Percentiles rank a stretch among this genome's conserved stretches.
phyloP scores from a whole-genome alignment of 2,888 invertebrate species.

The Uropetala carovei region DNA sequence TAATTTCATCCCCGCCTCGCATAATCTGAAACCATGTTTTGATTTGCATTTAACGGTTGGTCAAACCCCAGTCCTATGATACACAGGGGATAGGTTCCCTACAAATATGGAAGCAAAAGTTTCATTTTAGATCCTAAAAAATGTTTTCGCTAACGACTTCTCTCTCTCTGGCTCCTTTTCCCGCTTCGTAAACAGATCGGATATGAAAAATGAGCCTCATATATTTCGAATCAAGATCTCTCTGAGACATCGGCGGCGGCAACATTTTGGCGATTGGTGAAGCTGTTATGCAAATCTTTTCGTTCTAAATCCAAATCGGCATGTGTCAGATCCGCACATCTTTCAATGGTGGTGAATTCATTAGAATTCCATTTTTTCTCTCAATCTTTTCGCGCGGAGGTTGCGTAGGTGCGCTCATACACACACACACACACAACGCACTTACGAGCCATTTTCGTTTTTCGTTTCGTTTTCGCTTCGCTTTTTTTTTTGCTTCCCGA shows the following conservation, averaged over 20 bases:
- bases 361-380: slow-evolving; percentile 51
- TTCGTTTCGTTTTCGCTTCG: no score
- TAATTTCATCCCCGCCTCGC: not conserved
- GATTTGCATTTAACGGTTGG: not conserved
- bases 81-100: not conserved
- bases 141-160: not conserved
- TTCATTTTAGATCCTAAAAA: not conserved
- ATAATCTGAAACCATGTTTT: not conserved
- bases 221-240: slow-evolving; percentile 29
- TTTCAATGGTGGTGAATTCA: slow-evolving; percentile 52
- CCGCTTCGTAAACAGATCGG: slow-evolving; percentile 37
- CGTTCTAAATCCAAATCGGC: slow-evolving; percentile 59
- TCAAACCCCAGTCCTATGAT: not conserved
- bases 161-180: not conserved
- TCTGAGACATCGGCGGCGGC: not conserved
- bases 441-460: not conserved
- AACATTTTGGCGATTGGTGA: slow-evolving; percentile 51
- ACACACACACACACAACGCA: not conserved
- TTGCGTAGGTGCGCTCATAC: not conserved
- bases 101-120: not conserved
- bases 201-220: slow-evolving; percentile 49
- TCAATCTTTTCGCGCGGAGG: not conserved
- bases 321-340: slow-evolving; percentile 51
- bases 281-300: slow-evolving; percentile 53
- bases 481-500: no score